Conservation (phyloP, 2,888 invertebrate species). For the Agonopterix subpropinquella region DNA sequence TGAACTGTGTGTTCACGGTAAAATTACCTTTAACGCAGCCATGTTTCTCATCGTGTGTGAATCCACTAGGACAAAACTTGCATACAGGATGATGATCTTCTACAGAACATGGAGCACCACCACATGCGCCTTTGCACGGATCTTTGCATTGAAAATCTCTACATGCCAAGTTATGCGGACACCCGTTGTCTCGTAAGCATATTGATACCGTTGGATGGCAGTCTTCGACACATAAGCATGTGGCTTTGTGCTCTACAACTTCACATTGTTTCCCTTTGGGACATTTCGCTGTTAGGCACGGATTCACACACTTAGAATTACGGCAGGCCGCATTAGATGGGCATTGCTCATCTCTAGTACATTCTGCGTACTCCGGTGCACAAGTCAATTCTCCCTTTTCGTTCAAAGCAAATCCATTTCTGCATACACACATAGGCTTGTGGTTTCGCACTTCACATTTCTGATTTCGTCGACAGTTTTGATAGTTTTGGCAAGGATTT, state of each 20-base stretch:
- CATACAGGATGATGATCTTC: conserved; percentile 96
- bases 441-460: conserved; percentile 92
- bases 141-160: conserved; percentile 93
- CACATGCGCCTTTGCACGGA: conserved; percentile 90
- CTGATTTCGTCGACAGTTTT: conserved; percentile 87
- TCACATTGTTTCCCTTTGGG: conserved; percentile 90
- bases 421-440: conserved; percentile 90
- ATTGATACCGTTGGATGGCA: conserved; percentile 91
- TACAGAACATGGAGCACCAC: conserved; percentile 93
- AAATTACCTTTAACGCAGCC: conserved; percentile 97
- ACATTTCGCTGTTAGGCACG: conserved; percentile 85
- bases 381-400: conserved; percentile 92
- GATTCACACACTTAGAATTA: conserved; percentile 89
- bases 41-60: conserved; percentile 92
- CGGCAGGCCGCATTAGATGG: conserved; percentile 90
- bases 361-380: conserved; percentile 87
- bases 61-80: conserved; percentile 97
- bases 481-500: conserved; percentile 85
- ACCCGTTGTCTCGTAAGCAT: conserved; percentile 92
- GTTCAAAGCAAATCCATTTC: conserved; percentile 91
- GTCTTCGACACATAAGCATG: conserved; percentile 91
- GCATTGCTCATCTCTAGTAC: conserved; percentile 88
- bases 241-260: conserved; percentile 89
- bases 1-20: conserved; percentile 37
- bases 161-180: conserved; percentile 89